Evolutionary conservation across 2,797 vertebrate species (phyloP), one percentile per base, ranked within the genome.

Genomic region (Notolabrus celidotus): DNA sequence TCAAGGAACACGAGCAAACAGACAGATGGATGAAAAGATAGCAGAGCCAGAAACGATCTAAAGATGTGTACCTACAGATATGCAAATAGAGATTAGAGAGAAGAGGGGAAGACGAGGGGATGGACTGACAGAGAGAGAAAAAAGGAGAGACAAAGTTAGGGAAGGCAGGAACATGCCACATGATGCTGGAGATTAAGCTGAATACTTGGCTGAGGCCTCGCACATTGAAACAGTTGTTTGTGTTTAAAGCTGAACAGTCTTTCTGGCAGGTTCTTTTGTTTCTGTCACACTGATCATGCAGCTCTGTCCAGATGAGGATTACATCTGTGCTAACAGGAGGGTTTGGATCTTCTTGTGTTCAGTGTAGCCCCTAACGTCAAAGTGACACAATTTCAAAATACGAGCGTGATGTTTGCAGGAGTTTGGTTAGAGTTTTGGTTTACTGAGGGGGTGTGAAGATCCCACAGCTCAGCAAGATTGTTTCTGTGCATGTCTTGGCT

Each of bases 261-360:
- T 52, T 55, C 53, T 79, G 80, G 80, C 76, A 45, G 71, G n/a
- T 14, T 42, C 29, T 55, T 19, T 39, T 38, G 56, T 69, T 53
- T 71, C 66, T 67, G 51, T 73, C 74, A 50, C 51, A 49, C 19
- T 34, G 74, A 86, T 85, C 72, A 74, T 65, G 54, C 53, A 41
- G 8, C 43, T 69, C 49, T 71, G 63, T 67, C 62, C 75, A 79
- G 85, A 86, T 85, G 78, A 87, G 84, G 85, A 82, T 86, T 82
- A 90, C 79, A 87, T 83, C 83, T 83, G 71, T 76, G 83, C 77
- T 45, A 77, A 82, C 81, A 84, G 74, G 80, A 67, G 63, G 67
- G 67, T 81, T 80, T 71, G 75, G 74, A 71, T 70, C 8, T 43
- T 64, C 60, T 12, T 17, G 39, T 25, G 56, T 34, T 12, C 2